Evolutionary conservation across 2,797 vertebrate genomes (phyloP), one percentile per base, ranked within the genome.

Genomic region (Xenopus petersii): DNA sequence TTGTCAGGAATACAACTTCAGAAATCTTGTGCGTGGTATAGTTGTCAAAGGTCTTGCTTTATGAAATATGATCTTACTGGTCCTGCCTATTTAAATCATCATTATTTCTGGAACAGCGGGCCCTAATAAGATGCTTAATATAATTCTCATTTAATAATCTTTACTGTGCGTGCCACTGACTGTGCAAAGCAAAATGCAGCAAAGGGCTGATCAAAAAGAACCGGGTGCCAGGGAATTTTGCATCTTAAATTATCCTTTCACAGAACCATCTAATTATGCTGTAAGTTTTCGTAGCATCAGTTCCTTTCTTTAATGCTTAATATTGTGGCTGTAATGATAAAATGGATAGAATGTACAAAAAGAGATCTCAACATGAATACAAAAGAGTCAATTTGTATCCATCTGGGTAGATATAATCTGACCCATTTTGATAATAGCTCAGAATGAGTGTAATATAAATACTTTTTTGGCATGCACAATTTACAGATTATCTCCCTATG

Each of bases 391-490:
- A 74, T 74, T 74, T 60, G 62, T 55, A 70, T 69, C 77, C 77
- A 79, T 74, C 77, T 79, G 67, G 62, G 61, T 59, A 70, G 62
- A 70, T 74, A 66, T 74, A 74, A 79, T 79, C 71, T 70, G 61
- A 74, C 71, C 77, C 46, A 79, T 70, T 79, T 73, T 65, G 71
- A 65, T 79, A 74, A 66, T 74, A 71, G 67, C 67, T 74, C 54
- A 55, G 62, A 74, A 69, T 58, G 64, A 42, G 65, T 65, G 46
- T 74, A 71, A 70, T 79, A 69, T 26, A 67, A 79, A 79, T 79
- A 65, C 42, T 66, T 69, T 68, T 59, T 79, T 64, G 71, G 66
- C 76, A 74, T 65, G 76, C 66, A 58, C 70, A 74, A 70, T 78
- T 73, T 78, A 16, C 47, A 61, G 71, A 79, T 79, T 74, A 74